These are phyloP conservation scores for Psophia crepitans DNA, from an alignment of 2,113 vertebrate genomes.

Conservation along the genomic window DNA sequence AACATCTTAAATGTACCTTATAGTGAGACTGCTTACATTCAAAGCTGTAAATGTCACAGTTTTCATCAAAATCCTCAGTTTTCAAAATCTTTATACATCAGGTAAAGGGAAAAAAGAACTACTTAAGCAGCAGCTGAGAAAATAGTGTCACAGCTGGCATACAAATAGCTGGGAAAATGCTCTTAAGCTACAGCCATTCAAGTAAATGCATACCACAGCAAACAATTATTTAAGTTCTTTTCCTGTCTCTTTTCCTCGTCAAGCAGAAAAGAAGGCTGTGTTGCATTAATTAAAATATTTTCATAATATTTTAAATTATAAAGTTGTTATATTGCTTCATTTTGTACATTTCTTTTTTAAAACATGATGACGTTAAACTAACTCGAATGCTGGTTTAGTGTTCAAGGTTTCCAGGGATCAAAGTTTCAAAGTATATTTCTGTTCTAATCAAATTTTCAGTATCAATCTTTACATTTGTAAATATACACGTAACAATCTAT, in stretches of 20 bases:
- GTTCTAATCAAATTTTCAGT: not conserved
- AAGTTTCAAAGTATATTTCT: not conserved
- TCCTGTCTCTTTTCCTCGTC: not conserved
- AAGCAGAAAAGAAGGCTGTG: not conserved
- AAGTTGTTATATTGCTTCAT: not conserved
- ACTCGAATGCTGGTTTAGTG: not conserved
- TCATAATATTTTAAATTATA: not conserved
- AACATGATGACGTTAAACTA: not conserved
- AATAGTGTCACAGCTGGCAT: not conserved
- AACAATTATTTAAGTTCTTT: not conserved
- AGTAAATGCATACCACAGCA: not conserved
- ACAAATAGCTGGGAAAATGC: not conserved
- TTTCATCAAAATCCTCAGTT: not conserved
- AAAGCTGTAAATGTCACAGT: not conserved
- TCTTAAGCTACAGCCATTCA: not conserved
- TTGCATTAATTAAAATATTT: not conserved
- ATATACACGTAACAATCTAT: not conserved
- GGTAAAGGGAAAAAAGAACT: not conserved
- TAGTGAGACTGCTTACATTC: not conserved
- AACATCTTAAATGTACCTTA: not conserved
- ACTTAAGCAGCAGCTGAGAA: not conserved
- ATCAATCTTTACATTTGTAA: not conserved
- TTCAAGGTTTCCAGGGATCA: not conserved
- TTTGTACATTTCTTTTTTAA: not conserved
- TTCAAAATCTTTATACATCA: not conserved